Evolutionary conservation across 2,888 invertebrate genomes (phyloP).

Genomic region (Mamestra brassicae): DNA sequence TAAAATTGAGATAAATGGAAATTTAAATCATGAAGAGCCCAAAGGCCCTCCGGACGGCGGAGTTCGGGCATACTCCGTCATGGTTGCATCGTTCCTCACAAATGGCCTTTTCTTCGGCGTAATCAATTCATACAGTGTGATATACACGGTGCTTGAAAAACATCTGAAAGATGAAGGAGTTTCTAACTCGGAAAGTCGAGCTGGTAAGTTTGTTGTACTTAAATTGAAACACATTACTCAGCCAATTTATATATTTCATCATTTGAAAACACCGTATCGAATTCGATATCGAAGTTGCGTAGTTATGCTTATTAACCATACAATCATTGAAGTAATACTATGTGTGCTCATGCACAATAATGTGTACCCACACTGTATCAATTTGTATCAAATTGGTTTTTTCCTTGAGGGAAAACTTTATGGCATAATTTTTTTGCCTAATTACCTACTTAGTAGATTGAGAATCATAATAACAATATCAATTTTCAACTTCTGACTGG

Average conservation of each 20-base stretch:
- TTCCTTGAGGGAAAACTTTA: neutral
- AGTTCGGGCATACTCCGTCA: constrained; percentile 94
- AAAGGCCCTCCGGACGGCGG: constrained; percentile 94
- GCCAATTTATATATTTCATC: constrained; percentile 26
- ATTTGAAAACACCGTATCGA: constrained; percentile 47
- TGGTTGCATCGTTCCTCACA: constrained; percentile 96
- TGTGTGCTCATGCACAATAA: neutral
- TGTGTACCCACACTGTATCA: neutral
- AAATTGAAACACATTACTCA: neutral
- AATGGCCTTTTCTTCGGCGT: constrained; percentile 98
- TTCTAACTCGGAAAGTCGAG: constrained; percentile 94
- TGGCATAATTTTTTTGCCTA: neutral
- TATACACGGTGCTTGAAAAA: constrained; percentile 93
- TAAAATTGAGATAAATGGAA: constrained; percentile 75
- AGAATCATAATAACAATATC: neutral
- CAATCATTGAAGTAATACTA: constrained; percentile 18
- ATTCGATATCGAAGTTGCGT: constrained; percentile 32
- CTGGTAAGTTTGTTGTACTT: constrained; percentile 92
- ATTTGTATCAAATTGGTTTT: neutral
- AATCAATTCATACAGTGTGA: constrained; percentile 96
- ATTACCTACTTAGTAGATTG: neutral
- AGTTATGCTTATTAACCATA: constrained; percentile 18
- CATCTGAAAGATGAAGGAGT: constrained; percentile 92
- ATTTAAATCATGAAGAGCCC: constrained; percentile 63
- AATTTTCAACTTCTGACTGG: no score